A percentile compares a stretch with the other conserved stretches of the same genome.
These are phyloP conservation scores for Hypotaenidia okinawae DNA, from an alignment of 2,797 vertebrate species.

Conservation along the genomic window DNA sequence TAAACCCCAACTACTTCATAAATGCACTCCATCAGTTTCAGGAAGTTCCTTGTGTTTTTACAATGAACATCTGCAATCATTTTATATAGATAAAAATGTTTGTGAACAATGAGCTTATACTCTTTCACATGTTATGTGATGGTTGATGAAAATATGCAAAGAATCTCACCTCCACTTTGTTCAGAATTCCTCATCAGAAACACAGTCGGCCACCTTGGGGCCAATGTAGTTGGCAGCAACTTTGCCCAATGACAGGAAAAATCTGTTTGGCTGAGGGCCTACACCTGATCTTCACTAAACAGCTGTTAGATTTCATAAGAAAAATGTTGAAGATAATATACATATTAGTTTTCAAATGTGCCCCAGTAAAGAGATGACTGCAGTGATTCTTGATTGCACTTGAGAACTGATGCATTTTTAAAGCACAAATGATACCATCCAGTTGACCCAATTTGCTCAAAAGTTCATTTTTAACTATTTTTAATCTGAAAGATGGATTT, in stretches of 20 bases:
- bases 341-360: slow-evolving; percentile 60
- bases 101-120: neutral
- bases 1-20: neutral
- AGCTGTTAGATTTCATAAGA: slow-evolving; percentile 54
- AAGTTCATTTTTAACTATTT: neutral
- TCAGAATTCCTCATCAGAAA: neutral
- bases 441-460: neutral
- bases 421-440: neutral
- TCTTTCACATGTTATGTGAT: neutral
- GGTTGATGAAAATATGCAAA: neutral
- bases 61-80: neutral
- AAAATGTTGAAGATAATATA: slow-evolving; percentile 75
- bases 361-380: neutral
- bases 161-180: neutral
- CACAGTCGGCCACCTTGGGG: neutral
- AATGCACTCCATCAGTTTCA: neutral
- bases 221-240: slow-evolving; percentile 8
- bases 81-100: neutral
- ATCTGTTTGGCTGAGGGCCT: slow-evolving; percentile 42
- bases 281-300: slow-evolving; percentile 43
- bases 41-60: neutral
- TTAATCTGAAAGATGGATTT: neutral
- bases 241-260: slow-evolving; percentile 38
- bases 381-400: neutral
- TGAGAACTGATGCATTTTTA: neutral